phyloP scores from a whole-genome alignment of 2,113 vertebrate species.

The Piprites chloris region DNA sequence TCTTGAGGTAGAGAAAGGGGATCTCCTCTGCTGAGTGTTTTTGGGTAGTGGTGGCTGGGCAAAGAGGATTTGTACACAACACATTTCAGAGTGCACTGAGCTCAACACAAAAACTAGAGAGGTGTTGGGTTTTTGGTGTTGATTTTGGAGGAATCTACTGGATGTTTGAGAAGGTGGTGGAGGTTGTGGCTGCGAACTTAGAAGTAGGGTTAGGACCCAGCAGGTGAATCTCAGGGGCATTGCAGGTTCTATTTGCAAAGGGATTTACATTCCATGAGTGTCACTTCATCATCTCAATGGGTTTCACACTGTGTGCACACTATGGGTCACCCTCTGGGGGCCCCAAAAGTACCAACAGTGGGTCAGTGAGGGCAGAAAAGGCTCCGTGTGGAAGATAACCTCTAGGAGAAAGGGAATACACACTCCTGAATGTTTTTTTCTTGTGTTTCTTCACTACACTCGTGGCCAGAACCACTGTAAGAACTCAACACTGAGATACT shows the following conservation, averaged over 20 bases:
- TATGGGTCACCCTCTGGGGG: accelerated
- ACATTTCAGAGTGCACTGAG: not conserved
- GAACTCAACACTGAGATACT: not conserved
- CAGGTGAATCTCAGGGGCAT: not conserved
- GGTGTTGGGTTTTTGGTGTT: not conserved
- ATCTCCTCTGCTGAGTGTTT: not conserved
- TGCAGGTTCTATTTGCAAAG: not conserved
- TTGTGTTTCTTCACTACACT: not conserved
- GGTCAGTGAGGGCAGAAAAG: not conserved
- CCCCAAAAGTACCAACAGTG: not conserved
- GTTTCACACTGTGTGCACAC: not conserved
- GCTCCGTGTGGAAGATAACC: not conserved
- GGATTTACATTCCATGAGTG: not conserved
- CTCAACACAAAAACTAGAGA: not conserved
- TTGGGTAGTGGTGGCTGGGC: not conserved
- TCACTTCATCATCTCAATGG: not conserved
- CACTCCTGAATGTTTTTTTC: not conserved
- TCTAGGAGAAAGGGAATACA: not conserved
- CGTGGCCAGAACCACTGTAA: not conserved
- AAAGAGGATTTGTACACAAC: not conserved
- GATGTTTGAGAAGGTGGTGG: not conserved
- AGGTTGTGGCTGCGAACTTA: not conserved
- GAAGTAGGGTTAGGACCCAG: not conserved
- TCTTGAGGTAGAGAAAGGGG: not conserved
- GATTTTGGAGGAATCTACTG: not conserved